A percentile compares a stretch with the other conserved stretches of the same genome.
Evolutionary conservation across 2,797 vertebrate species (phyloP).

Genomic region (Pipistrellus nathusii): DNA sequence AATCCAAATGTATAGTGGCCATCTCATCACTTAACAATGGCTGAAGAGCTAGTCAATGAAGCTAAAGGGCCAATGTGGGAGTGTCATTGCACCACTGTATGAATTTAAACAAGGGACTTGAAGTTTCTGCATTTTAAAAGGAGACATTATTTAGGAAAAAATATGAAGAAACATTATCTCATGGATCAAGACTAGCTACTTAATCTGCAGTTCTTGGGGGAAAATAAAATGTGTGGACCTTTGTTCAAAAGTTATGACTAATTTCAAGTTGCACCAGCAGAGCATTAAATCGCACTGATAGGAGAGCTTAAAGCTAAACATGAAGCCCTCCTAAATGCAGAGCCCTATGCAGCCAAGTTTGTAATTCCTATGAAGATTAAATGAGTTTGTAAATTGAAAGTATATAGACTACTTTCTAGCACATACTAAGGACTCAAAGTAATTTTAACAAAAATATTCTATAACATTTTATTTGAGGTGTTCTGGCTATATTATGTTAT

Average conservation of each 20-base stretch:
- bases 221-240: not conserved
- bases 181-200: not conserved
- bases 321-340: not conserved
- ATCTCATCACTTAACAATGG: not conserved
- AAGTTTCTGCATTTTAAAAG: not conserved
- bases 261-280: not conserved
- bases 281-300: not conserved
- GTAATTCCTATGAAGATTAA: not conserved
- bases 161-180: not conserved
- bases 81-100: not conserved
- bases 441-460: not conserved
- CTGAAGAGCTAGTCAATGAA: not conserved
- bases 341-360: fast-evolving
- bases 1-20: not conserved
- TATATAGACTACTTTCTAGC: not conserved
- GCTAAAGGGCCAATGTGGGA: not conserved
- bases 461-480: not conserved
- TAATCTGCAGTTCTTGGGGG: not conserved
- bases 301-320: not conserved
- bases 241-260: not conserved
- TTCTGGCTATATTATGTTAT: not conserved
- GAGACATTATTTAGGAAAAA: not conserved
- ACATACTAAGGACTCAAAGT: not conserved
- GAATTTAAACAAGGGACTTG: not conserved
- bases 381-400: not conserved